Base-by-base conservation (phyloP, 2,113 vertebrate genomes). In the Glareola pratincola region DNA sequence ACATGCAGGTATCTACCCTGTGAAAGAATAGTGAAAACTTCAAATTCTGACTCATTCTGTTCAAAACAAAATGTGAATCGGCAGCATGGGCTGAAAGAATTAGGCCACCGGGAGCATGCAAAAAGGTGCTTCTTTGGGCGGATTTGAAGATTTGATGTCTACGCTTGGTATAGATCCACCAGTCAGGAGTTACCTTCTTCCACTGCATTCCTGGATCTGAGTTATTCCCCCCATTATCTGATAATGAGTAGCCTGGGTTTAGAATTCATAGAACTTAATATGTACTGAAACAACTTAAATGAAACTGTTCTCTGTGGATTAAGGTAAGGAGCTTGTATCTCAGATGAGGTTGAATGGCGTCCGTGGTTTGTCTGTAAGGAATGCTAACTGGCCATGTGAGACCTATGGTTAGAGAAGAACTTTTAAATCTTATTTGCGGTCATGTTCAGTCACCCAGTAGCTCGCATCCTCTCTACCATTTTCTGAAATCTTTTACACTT, bases 1-100 rank as follows among this genome's bases (percentile, higher is more conserved):
- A 15, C 0, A 0, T 9, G 43, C 36, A 56, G 67, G 2, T 41
- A 27, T 30, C 63, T 81, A 12, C 4, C 22, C 15, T 32, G 10
- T 29, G 53, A 18, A 41, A 45, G 37, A 48, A 3, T 11, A 83
- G 32, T 5, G 24, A 57, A 47, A 77, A 64, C 11, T 47, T 79
- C 45, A 26, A 74, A 19, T 60, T 66, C 72, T 50, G 10, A 32
- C 72, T 54, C 29, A 26, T 34, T 83, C 83, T 57, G 17, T 27
- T 63, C 22, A 32, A 73, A 77, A 23, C 22, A 41, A 34, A 64
- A 5, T 12, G 41, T 30, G 27, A 32, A 45, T 41, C 54, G n/a
- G 9, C 18, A 59, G n/a, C 23, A 22, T 5, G 24, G 10, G 34
- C n/a, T 83, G 71, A 8, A 73, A 72, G 29, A 36, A 62, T 51